Conservation (phyloP, 2,113 vertebrate species). For the Dasypus novemcinctus region DNA sequence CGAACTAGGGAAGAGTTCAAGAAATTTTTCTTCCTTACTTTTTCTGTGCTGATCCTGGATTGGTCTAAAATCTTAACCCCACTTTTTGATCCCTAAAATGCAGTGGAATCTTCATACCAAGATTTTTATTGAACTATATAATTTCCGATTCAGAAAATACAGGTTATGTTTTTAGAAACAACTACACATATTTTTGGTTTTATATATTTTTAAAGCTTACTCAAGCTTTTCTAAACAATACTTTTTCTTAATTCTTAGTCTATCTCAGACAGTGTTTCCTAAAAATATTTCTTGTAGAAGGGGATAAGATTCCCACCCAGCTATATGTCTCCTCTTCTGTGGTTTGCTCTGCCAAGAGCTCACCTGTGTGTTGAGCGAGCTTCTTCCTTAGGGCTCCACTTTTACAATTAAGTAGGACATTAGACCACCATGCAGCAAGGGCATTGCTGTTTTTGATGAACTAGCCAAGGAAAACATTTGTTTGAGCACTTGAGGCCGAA, state of each 20-base stretch:
- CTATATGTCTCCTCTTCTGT: not conserved
- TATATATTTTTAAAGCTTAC: not conserved
- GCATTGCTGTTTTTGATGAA: not conserved
- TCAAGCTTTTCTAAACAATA: not conserved
- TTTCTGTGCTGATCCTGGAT: conserved; percentile 17
- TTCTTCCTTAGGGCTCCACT: not conserved
- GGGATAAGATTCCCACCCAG: not conserved
- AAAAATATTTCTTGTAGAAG: conserved; percentile 1
- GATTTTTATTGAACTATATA: conserved; percentile 13
- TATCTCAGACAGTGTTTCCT: not conserved
- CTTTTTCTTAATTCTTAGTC: not conserved
- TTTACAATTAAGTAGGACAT: not conserved
- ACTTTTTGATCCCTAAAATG: conserved; percentile 33
- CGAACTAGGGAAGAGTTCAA: not conserved
- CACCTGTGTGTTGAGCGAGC: not conserved
- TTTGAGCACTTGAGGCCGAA: conserved; percentile 22
- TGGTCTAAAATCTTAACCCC: not conserved
- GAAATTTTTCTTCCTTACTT: conserved; percentile 5
- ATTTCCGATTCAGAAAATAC: conserved; percentile 58
- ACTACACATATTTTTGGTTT: not conserved
- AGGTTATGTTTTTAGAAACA: conserved; percentile 6
- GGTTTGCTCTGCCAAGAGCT: not conserved
- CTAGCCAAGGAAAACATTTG: conserved; percentile 55
- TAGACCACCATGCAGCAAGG: not conserved
- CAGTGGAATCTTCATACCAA: not conserved